Conservation (phyloP, 2,797 vertebrate species). For the Anguilla anguilla region DNA sequence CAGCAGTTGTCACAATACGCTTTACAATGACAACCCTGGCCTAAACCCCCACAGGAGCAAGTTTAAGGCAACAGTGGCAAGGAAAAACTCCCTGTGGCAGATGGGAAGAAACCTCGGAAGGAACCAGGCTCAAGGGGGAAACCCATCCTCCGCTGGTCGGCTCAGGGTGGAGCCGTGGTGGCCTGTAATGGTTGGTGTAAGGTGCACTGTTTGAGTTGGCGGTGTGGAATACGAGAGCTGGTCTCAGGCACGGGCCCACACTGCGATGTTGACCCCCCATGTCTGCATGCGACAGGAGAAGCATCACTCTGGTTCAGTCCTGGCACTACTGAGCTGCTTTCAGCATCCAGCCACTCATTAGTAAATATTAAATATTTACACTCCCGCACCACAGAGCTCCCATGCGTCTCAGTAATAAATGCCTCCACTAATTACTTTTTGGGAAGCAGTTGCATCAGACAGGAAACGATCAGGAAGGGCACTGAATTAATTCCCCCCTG, state of each 20-base stretch:
- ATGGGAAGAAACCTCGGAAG: no score
- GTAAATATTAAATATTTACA: constrained; percentile 48
- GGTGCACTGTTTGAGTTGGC: neutral
- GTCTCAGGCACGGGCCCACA: neutral
- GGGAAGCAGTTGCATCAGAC: constrained; percentile 39
- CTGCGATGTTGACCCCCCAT: neutral
- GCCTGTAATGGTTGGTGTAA: neutral
- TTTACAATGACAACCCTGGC: no score
- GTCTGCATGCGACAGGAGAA: constrained; percentile 8
- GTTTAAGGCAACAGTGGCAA: no score
- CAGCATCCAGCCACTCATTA: constrained; percentile 38
- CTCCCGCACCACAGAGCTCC: constrained; percentile 36
- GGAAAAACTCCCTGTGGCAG: no score
- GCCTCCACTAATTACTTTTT: constrained; percentile 43
- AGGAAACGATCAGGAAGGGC: constrained; percentile 37
- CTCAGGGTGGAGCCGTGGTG: neutral
- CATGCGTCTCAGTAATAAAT: constrained; percentile 39
- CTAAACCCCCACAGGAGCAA: no score
- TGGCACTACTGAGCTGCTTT: constrained; percentile 35
- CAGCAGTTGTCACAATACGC: no score
- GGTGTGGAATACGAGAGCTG: neutral
- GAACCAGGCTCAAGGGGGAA: no score
- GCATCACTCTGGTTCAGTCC: constrained; percentile 18
- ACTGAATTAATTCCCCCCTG: constrained; percentile 36
- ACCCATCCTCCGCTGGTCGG: no score